Percentiles rank a stretch among this genome's conserved stretches.
Conservation (phyloP, 2,888 invertebrate species). For the Epirrhoe tristata region DNA sequence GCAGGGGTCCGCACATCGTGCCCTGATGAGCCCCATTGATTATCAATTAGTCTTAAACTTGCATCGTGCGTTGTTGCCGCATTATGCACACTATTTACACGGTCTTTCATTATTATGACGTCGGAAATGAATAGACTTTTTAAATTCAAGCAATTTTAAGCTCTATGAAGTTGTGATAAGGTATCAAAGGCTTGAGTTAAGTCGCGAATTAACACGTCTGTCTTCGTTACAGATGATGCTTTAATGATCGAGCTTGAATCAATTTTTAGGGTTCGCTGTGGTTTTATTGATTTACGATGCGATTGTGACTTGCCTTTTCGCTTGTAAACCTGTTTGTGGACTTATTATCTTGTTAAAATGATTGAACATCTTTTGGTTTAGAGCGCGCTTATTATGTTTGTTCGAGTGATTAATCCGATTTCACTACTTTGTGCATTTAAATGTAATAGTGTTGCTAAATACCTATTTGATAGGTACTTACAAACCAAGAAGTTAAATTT, state of each 20-base stretch:
- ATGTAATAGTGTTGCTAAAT: neutral
- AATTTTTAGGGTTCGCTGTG: slow-evolving; percentile 75
- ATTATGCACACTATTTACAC: slow-evolving; percentile 83
- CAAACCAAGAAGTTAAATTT: no score
- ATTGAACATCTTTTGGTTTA: slow-evolving; percentile 28
- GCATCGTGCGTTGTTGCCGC: slow-evolving; percentile 75
- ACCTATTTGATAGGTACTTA: neutral
- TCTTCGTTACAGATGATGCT: slow-evolving; percentile 82
- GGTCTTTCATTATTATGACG: slow-evolving; percentile 71
- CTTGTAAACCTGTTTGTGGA: slow-evolving; percentile 51
- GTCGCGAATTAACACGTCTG: slow-evolving; percentile 74
- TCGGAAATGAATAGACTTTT: slow-evolving; percentile 56
- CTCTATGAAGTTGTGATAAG: slow-evolving; percentile 54
- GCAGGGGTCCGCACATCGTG: slow-evolving; percentile 50
- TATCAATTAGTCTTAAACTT: slow-evolving; percentile 84
- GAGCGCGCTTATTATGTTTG: slow-evolving; percentile 3
- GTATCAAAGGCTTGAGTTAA: slow-evolving; percentile 50
- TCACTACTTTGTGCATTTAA: slow-evolving; percentile 1
- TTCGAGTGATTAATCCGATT: neutral
- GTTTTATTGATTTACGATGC: slow-evolving; percentile 79
- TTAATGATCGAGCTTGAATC: slow-evolving; percentile 79
- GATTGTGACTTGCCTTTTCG: slow-evolving; percentile 77
- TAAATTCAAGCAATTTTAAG: slow-evolving; percentile 46
- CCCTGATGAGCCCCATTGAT: slow-evolving; percentile 74
- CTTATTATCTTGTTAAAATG: slow-evolving; percentile 64